Base-by-base conservation (phyloP, 2,113 vertebrate genomes). In the Neotoma lepida region DNA sequence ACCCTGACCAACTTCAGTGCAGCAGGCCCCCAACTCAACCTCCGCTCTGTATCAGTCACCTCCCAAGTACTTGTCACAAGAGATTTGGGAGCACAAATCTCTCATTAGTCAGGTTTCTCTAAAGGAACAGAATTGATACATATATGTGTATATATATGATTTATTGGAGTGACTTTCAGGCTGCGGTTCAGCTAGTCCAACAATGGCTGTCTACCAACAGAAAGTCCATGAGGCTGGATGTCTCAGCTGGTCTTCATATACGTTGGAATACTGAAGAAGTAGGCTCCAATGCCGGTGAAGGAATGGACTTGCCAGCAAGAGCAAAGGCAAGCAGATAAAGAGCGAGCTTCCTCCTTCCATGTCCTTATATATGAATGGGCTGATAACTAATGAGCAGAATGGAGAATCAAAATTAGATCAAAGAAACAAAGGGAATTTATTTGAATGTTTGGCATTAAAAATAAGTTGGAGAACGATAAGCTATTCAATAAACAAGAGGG, bases 401-500 rank as follows among this genome's bases (percentile, higher is more conserved):
- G 87, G 30, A 54, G 33, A 95, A 54, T 87, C 39, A 70, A 84
- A 92, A 87, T 46, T 18, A 92, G 14, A 80, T 63, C 64, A 73
- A 88, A 84, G 33, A 26, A 66, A 51, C 20, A 24, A 18, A 77
- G 74, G 74, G 70, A 97, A 90, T 28, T 66, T 63, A 26, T 87
- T 90, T 54, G 24, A 61, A 94, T 54, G 41, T 76, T 58, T 63
- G 26, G 3, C 49, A 86, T 93, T 95, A 85, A 88, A 92, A 81
- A n/a, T 80, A 24, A 35, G 49, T 35, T 84, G n/a, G 39, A 88
- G 93, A 92, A 78, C 26, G 28, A 80, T 41, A 80, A 92, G 7
- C 63, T 14, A 92, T 71, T 92, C 46, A 90, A 41, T 64, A 90
- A 77, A 78, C 8, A n/a, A n/a, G n/a, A n/a, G 54, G 26, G 22